phyloP scores from a whole-genome alignment of 2,888 invertebrate species.

The Agonopterix subpropinquella region DNA sequence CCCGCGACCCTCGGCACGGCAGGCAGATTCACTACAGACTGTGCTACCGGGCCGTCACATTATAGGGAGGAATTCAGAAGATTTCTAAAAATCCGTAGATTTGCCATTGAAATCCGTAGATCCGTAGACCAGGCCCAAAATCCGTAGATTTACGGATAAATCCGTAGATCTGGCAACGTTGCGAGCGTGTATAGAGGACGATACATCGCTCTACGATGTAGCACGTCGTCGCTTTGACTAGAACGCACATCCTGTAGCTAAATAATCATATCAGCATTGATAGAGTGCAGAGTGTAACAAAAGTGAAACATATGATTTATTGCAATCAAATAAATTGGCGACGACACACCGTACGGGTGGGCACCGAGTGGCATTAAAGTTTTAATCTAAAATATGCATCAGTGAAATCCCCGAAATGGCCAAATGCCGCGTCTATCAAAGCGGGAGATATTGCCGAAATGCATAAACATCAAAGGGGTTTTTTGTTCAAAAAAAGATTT shows the following conservation, averaged over 20 bases:
- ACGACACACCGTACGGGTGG: conserved; percentile 24
- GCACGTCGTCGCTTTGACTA: not conserved
- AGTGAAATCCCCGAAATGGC: conserved; percentile 59
- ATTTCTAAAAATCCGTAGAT: too few species aligned
- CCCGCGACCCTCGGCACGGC: too few species aligned
- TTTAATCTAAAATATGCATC: conserved; percentile 72
- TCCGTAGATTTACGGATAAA: too few species aligned
- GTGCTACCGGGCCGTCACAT: too few species aligned
- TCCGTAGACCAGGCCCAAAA: too few species aligned
- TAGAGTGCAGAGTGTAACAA: conserved; percentile 29
- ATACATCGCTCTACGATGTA: too few species aligned
- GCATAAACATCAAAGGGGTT: conserved; percentile 71
- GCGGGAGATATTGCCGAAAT: conserved; percentile 70
- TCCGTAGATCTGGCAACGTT: too few species aligned
- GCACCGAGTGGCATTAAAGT: conserved; percentile 45
- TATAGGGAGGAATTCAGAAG: too few species aligned
- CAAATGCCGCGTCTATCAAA: conserved; percentile 65
- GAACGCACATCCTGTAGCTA: conserved; percentile 18
- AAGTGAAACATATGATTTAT: conserved; percentile 40
- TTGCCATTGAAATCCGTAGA: too few species aligned
- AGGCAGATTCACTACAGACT: too few species aligned
- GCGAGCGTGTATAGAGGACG: conserved; percentile 7
- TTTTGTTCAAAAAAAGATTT: conserved; percentile 66
- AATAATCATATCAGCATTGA: conserved; percentile 33
- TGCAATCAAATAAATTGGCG: conserved; percentile 30